Evolutionary conservation across 2,888 invertebrate species (phyloP).

Genomic region (Gymnoscelis rufifasciata): DNA sequence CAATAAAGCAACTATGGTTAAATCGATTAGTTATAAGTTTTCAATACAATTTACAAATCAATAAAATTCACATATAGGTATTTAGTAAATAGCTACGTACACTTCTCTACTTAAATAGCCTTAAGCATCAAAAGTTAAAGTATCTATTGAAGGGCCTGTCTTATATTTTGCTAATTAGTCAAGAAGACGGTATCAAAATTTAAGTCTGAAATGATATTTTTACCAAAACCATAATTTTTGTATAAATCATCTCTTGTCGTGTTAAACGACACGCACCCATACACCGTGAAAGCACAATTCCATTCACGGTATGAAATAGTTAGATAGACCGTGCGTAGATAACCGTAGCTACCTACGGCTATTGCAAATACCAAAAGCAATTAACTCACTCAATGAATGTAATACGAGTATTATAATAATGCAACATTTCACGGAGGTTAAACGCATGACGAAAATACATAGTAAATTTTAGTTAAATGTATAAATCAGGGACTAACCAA

Average conservation of each 20-base stretch:
- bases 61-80: too few relatives aligned
- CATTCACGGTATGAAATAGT: neutral
- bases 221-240: too few relatives aligned
- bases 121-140: too few relatives aligned
- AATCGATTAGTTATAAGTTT: neutral
- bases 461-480: conserved; percentile 10
- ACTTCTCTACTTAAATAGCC: too few relatives aligned
- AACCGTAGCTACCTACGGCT: conserved; percentile 10
- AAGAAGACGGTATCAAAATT: too few relatives aligned
- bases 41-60: too few relatives aligned
- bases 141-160: too few relatives aligned
- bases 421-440: conserved; percentile 16
- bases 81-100: too few relatives aligned
- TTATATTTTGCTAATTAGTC: too few relatives aligned
- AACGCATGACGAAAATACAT: conserved; percentile 13
- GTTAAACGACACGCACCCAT: neutral
- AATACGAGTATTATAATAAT: conserved; percentile 11
- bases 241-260: neutral
- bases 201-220: too few relatives aligned
- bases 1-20: conserved; percentile 29
- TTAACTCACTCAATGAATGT: conserved; percentile 17
- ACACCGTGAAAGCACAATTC: neutral
- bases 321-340: conserved; percentile 7
- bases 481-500: neutral
- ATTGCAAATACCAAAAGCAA: conserved; percentile 22